phyloP scores from a whole-genome alignment of 2,888 invertebrate species.

The Acrobeloides nanus region DNA sequence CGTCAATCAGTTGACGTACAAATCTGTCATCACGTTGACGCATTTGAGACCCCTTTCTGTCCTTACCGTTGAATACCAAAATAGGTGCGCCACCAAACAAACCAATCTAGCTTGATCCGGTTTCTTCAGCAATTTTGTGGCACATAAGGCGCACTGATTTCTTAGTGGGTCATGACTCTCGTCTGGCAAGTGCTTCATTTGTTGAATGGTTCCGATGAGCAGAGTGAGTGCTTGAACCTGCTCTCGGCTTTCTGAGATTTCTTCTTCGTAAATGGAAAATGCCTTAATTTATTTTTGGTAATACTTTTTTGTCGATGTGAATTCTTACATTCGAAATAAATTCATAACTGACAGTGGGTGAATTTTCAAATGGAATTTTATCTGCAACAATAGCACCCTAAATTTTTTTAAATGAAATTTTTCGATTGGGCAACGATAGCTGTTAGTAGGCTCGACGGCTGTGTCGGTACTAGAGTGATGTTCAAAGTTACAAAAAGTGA shows the following conservation, averaged over 20 bases:
- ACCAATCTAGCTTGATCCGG: constrained; percentile 78
- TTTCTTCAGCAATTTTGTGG: constrained; percentile 88
- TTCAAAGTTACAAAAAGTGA: no score
- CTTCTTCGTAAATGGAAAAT: constrained; percentile 94
- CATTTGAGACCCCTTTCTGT: constrained; percentile 61
- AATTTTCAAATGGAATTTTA: constrained; percentile 70
- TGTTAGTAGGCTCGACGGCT: no score
- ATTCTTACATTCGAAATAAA: constrained; percentile 74
- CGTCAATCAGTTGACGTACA: no score
- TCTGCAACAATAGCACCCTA: constrained; percentile 78
- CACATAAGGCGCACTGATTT: constrained; percentile 89
- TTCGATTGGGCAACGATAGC: no score
- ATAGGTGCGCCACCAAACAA: constrained; percentile 69
- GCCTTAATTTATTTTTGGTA: constrained; percentile 61
- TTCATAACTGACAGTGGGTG: constrained; percentile 94
- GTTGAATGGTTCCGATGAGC: constrained; percentile 88
- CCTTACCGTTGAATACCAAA: constrained; percentile 67
- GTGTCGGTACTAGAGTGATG: no score
- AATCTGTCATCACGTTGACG: no score
- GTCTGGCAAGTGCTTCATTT: constrained; percentile 60
- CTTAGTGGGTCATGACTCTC: constrained; percentile 93
- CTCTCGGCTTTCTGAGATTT: constrained; percentile 91
- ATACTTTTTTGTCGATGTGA: background rate
- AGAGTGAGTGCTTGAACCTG: constrained; percentile 90
- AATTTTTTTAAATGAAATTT: constrained; percentile 12